Base-by-base conservation (phyloP, 2,797 vertebrate genomes). In the Hypotaenidia okinawae region DNA sequence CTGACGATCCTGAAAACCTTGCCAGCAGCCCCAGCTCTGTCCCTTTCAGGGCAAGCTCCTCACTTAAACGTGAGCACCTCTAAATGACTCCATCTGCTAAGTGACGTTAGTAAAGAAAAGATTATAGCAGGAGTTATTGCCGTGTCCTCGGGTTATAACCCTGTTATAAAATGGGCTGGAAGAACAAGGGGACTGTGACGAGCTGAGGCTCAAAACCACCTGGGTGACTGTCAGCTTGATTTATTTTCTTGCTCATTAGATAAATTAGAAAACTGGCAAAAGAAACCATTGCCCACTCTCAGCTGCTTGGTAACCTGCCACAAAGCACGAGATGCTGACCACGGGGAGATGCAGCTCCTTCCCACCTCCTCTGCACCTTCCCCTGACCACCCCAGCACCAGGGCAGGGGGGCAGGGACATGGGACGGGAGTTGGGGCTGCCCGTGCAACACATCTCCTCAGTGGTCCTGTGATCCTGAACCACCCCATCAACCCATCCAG, bases 11-110 rank as follows among this genome's bases (percentile, higher is more conserved):
- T 1, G 0, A 93, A 95, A 95, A 85, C 76, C 95, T 94, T 95
- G 95, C 96, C 95, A 97, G 95, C 90, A 96, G 89, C 75, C 68
- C 75, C 69, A 83, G 89, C 90, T 94, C 93, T 84, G 92, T 96
- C 93, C 96, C 88, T 97, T 94, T 80, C 90, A 87, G 95, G 95
- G 96, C 94, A 94, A 95, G 94, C 47, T 88, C 43, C 94, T 96
- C 93, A 83, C 94, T 96, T 96, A 90, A 95, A 96, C 66, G 39
- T 90, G 93, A 96, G 90, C 94, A 93, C 90, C 94, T 97, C 95
- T 96, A 95, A 96, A 93, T 95, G 90, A 94, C 86, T 97, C 96
- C 96, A 96, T 97, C 96, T 97, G 96, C 95, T 97, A 95, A 92
- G 96, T 92, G 96, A 95, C 22, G 64, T 85, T 89, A 80, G 90